Percentiles rank a stretch among this genome's conserved stretches.
phyloP scores from a whole-genome alignment of 2,113 vertebrate species.

The Tylochromis polylepis region DNA sequence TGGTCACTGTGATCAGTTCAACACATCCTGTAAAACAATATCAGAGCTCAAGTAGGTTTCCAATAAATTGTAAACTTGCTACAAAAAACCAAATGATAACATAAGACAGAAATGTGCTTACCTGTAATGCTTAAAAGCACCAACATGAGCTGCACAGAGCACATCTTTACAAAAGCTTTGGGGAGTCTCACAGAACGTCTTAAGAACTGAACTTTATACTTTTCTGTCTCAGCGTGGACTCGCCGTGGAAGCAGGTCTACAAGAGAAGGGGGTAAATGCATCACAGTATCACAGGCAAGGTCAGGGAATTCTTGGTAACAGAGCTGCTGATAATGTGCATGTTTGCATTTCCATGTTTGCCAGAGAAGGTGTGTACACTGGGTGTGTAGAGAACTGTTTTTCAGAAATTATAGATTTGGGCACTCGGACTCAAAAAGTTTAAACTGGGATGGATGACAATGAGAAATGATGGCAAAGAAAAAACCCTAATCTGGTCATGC shows the following conservation, averaged over 20 bases:
- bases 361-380: conserved; percentile 37
- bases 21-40: conserved; percentile 35
- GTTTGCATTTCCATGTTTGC: conserved; percentile 58
- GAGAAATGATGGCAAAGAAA: not conserved
- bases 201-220: not conserved
- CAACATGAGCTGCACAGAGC: not conserved
- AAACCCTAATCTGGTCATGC: not conserved
- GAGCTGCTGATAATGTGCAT: not conserved
- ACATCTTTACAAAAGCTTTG: conserved; percentile 13
- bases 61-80: not conserved
- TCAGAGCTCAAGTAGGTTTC: not conserved
- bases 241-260: not conserved
- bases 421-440: not conserved
- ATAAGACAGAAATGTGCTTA: not conserved
- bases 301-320: not conserved
- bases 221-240: not conserved
- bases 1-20: conserved; percentile 40
- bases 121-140: conserved; percentile 31
- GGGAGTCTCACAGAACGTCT: not conserved
- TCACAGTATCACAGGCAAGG: conserved; percentile 1
- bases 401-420: not conserved
- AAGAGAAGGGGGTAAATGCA: not conserved
- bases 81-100: not conserved
- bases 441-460: not conserved
- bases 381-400: not conserved